Conservation (phyloP, 2,888 invertebrate genomes). For the Lycaena phlaeas region DNA sequence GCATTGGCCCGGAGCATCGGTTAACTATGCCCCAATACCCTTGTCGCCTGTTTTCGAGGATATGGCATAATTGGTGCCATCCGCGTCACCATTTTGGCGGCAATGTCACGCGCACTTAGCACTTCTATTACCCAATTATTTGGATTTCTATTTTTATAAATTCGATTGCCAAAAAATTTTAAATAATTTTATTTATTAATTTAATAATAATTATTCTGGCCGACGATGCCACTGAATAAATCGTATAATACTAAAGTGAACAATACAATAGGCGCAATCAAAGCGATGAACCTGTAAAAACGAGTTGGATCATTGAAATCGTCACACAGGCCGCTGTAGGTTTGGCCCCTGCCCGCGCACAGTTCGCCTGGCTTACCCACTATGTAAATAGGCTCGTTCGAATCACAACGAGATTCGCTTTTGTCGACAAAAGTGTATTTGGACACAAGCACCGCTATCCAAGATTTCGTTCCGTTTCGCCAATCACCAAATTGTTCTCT, state of each 20-base stretch:
- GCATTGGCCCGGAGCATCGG: too few relatives aligned
- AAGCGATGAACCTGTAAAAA: conserved; percentile 50
- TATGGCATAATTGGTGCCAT: too few relatives aligned
- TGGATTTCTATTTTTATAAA: too few relatives aligned
- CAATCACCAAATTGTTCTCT: conserved; percentile 23
- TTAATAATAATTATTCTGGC: conserved; percentile 40
- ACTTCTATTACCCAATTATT: too few relatives aligned
- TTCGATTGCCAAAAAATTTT: too few relatives aligned
- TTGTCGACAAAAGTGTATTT: conserved; percentile 42
- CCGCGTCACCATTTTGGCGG: too few relatives aligned
- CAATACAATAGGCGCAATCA: conserved; percentile 48
- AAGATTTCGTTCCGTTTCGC: conserved; percentile 37
- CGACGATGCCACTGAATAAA: conserved; percentile 55
- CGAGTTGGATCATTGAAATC: conserved; percentile 47
- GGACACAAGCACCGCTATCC: conserved; percentile 43
- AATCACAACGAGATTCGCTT: conserved; percentile 39
- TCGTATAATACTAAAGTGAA: conserved; percentile 57
- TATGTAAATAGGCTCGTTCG: conserved; percentile 39
- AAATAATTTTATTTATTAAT: conserved; percentile 31
- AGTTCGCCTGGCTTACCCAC: conserved; percentile 39
- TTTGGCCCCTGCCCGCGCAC: conserved; percentile 42
- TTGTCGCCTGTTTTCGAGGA: too few relatives aligned
- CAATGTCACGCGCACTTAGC: too few relatives aligned
- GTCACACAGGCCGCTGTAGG: conserved; percentile 45
- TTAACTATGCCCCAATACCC: too few relatives aligned